Conservation (phyloP, 2,113 vertebrate species). For the Sinosuthora webbiana region DNA sequence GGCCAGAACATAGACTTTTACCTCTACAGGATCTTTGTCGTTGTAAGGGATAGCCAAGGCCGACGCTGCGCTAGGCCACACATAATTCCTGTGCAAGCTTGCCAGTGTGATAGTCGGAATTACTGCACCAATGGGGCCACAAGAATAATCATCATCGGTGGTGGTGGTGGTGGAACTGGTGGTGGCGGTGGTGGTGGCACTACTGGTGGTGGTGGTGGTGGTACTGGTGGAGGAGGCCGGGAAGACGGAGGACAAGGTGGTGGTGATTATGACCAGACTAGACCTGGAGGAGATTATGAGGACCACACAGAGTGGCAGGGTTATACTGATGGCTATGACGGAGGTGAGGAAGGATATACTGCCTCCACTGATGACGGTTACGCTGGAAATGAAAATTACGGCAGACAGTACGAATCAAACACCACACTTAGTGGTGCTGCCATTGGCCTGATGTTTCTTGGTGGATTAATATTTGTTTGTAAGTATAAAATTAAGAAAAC, state of each 20-base stretch:
- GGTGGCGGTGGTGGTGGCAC: accelerated
- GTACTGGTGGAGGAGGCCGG: not conserved
- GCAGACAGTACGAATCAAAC: accelerated
- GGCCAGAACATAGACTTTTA: conserved; percentile 46
- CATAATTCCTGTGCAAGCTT: conserved; percentile 58
- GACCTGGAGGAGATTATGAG: not conserved
- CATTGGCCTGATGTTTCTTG: conserved; percentile 73
- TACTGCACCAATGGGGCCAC: conserved; percentile 51
- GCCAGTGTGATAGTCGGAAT: conserved; percentile 52
- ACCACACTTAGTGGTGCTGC: conserved; percentile 68
- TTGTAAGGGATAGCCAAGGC: conserved; percentile 36
- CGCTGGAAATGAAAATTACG: accelerated
- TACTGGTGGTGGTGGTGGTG: accelerated
- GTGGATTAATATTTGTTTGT: conserved; percentile 78
- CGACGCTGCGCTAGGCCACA: conserved; percentile 35
- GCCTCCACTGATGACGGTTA: accelerated
- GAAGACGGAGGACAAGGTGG: not conserved
- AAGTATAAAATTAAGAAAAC: conserved; percentile 57
- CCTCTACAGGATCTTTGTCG: conserved; percentile 16
- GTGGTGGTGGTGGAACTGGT: not conserved
- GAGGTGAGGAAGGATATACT: accelerated
- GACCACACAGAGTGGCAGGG: not conserved
- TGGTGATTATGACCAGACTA: not conserved
- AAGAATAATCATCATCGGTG: not conserved
- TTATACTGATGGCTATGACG: not conserved